Evolutionary conservation across 1,140 invertebrate genomes (phyloP), one percentile per base, ranked within the genome.

Genomic region (Drosophila oshimai): DNA sequence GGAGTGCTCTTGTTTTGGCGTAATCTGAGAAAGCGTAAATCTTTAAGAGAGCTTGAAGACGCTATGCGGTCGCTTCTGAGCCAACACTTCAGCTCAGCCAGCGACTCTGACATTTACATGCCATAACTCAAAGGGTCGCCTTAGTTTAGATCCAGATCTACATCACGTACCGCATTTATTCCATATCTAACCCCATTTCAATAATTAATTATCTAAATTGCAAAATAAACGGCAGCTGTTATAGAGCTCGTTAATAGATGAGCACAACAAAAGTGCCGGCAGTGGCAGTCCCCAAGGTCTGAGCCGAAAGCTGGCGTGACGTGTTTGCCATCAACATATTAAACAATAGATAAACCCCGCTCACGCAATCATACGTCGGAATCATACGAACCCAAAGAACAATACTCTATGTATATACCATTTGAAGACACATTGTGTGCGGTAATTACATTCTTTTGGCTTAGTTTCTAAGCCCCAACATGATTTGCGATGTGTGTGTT

Each of bases 191-290:
- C 7, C 60, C 34, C 60, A 67, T 67, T 67, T 65, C 24, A 61
- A 71, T 60, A 72, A 79, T 84, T 83, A 67, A 55, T 55, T 74
- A 73, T 62, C 54, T 42, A 53, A 61, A 71, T 53, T 64, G 54
- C 57, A 31, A 84, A 65, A 65, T 78, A 70, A 83, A 70, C 62
- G 69, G 26, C 73, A 54, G 50, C 55, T 46, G 34, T 26, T 51
- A 22, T 22, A 29, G 34, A 41, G 17, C 33, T 60, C 24, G 45
- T 37, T 46, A 18, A 45, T 46, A 55, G 53, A 45, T 22, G 39
- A 28, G 3, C 22, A 58, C 46, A 51, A 44, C 22, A 44, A 70
- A 58, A 55, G 51, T 34, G 36, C 46, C 51, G 42, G 18, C 54
- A 36, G 36, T 34, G 0, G 18, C 54, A 36, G 36, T 34, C 0